Evolutionary conservation across 1,140 invertebrate species (phyloP), one percentile per base, ranked within the genome.

Genomic region (Wasmannia auropunctata): DNA sequence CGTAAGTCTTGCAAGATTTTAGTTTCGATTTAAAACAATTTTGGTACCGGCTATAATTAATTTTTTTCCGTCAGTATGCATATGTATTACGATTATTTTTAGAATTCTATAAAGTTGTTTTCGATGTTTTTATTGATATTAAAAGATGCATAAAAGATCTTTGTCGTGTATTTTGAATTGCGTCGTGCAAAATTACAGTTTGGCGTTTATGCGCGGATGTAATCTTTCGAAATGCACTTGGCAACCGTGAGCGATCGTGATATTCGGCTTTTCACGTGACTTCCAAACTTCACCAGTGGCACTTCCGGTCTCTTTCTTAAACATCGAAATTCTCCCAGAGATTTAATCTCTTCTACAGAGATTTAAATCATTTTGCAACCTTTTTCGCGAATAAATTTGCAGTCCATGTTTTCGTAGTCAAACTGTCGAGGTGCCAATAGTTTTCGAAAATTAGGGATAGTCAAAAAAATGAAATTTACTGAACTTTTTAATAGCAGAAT

Each of bases 221-320:
- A 69, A 43, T 58, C 54, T 54, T 62, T 22, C 25, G 40, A 75
- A 51, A 56, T 60, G 49, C 56, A 72, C 62, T 88, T 88, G 77
- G 72, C 87, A 88, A 22, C 14, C 0, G 28, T 46, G 28, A 72
- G n/a, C 7, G 25, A 34, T 54, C 28, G 31, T 56, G 34, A 74
- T 58, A 62, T 86, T 83, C 63, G 80, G 40, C 56, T 83, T 84
- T 86, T 56, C 72, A 49, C 43, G n/a, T 10, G 70, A 56, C 58
- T 37, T 34, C 22, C 51, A 69, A 67, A 74, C 60, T 63, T 79
- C 34, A 11, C 37, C 51, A 60, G 22, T 43, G 51, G 10, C 43
- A 51, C 10, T 84, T 85, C 70, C 79, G 75, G 28, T 58, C 43
- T 60, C 14, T 80, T 67, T 31, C 28, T 63, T 49, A 19, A 76